Percentiles rank a stretch among this genome's conserved stretches.
Evolutionary conservation across 2,797 vertebrate genomes (phyloP).

Genomic region (Rhadinocentrus ornatus): DNA sequence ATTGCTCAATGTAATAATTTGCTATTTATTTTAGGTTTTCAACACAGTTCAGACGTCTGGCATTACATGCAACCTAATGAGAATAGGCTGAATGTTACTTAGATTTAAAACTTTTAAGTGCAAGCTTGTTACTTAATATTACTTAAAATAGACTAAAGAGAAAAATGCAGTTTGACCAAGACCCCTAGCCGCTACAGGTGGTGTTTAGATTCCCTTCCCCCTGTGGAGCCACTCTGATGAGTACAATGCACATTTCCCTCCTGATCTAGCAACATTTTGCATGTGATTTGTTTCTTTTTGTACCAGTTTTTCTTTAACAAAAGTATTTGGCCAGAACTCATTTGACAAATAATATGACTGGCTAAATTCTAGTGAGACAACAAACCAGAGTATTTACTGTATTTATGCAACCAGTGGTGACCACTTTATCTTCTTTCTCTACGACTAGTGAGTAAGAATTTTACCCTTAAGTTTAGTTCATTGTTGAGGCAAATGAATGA

Average conservation of each 20-base stretch:
- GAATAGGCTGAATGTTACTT: constrained; percentile 25
- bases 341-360: constrained; percentile 2
- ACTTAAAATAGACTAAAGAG: constrained; percentile 40
- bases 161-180: constrained; percentile 18
- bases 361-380: constrained; percentile 3
- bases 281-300: constrained; percentile 7
- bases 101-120: constrained; percentile 16
- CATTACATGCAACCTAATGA: constrained; percentile 30
- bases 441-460: no score
- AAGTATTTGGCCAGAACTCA: constrained; percentile 2
- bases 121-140: constrained; percentile 22
- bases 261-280: not conserved
- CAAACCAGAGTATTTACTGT: constrained; percentile 1
- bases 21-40: constrained; percentile 45
- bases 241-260: constrained; percentile 24
- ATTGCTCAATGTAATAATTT: constrained; percentile 34
- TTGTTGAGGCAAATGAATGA: constrained; percentile 66
- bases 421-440: not conserved
- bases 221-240: constrained; percentile 29
- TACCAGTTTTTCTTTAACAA: constrained; percentile 1
- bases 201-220: constrained; percentile 1
- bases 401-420: not conserved
- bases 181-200: constrained; percentile 4
- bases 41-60: constrained; percentile 43
- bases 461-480: no score